These are phyloP conservation scores for Popillia japonica DNA, from an alignment of 1,140 invertebrate species.

Conservation along the genomic window DNA sequence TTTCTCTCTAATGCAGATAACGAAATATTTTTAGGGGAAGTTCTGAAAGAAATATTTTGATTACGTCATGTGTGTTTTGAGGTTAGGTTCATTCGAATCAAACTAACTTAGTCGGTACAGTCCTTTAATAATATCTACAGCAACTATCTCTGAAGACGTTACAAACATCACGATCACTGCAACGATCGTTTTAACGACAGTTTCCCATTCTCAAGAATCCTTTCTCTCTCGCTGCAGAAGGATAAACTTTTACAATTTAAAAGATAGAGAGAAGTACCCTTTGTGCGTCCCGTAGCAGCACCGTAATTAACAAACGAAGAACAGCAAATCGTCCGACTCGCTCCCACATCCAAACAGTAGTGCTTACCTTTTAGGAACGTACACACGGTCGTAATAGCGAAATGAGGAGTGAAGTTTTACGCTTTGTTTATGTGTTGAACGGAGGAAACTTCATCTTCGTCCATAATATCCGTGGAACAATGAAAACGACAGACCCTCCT, in stretches of 20 bases:
- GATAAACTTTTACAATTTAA: slow-evolving; percentile 12
- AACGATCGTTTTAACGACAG: no score
- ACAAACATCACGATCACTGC: no score
- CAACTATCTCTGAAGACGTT: no score
- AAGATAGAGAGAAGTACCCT: background rate
- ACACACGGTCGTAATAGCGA: background rate
- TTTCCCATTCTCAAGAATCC: background rate
- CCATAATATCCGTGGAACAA: background rate
- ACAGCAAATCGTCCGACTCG: no score
- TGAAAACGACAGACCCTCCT: no score
- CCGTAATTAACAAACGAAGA: background rate
- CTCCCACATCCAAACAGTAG: background rate
- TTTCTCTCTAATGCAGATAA: no score
- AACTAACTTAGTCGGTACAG: no score
- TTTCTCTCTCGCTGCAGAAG: background rate
- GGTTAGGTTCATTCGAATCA: no score
- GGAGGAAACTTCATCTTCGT: background rate
- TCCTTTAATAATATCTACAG: no score
- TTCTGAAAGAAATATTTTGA: no score
- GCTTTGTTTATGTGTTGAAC: slow-evolving; percentile 10
- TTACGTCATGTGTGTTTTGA: no score
- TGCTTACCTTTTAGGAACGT: background rate
- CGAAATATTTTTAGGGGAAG: no score
- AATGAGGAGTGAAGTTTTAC: slow-evolving; percentile 2
- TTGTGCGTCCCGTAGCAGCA: background rate